Percentiles rank a stretch among this genome's conserved stretches.
These are phyloP conservation scores for Lasioglossum figueresi DNA, from an alignment of 2,888 invertebrate genomes.

Conservation along the genomic window DNA sequence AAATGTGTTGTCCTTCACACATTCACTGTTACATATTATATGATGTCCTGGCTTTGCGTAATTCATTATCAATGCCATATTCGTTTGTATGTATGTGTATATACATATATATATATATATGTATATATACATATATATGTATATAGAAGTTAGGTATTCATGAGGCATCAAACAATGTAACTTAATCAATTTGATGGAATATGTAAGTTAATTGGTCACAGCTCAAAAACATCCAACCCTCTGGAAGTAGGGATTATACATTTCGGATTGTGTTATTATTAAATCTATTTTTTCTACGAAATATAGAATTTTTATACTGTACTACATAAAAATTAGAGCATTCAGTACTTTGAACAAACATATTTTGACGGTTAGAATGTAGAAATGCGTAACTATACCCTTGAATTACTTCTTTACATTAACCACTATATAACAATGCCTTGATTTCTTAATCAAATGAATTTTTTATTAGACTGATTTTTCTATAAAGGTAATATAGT, in stretches of 20 bases:
- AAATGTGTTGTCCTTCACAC: constrained; percentile 69
- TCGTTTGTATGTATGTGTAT: constrained; percentile 60
- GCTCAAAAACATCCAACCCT: constrained; percentile 65
- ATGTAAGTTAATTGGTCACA: constrained; percentile 71
- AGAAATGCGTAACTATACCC: not conserved
- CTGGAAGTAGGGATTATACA: constrained; percentile 64
- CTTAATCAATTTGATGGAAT: constrained; percentile 68
- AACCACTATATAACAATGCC: not conserved
- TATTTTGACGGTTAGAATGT: not conserved
- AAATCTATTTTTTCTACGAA: not conserved
- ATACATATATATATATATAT: constrained; percentile 61
- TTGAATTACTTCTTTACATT: not conserved
- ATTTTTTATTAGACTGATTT: not conserved
- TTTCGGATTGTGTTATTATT: constrained; percentile 65
- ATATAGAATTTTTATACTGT: not conserved
- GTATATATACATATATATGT: constrained; percentile 66
- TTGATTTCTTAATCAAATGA: no score
- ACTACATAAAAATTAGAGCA: not conserved
- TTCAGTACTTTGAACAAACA: not conserved
- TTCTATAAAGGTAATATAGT: not conserved
- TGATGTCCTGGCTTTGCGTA: constrained; percentile 52
- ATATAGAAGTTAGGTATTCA: constrained; percentile 69
- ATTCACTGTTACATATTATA: constrained; percentile 78
- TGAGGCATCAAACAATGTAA: constrained; percentile 72
- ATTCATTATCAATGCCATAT: constrained; percentile 59